Evolutionary conservation across 2,797 vertebrate species (phyloP), one percentile per base, ranked within the genome.

Genomic region (Halcyon badia): DNA sequence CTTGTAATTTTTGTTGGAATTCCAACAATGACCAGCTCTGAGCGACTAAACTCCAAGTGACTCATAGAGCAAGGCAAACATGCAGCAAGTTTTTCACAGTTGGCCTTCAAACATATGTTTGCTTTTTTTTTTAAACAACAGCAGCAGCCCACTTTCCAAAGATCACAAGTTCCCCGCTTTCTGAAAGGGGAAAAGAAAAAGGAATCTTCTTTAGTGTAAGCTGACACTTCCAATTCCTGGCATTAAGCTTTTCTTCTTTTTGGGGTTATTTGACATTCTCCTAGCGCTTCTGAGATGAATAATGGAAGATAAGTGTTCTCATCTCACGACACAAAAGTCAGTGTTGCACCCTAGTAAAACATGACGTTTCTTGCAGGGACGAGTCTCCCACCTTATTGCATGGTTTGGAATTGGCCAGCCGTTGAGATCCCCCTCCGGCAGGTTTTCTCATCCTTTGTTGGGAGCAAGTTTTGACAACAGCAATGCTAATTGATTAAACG

Each of bases 401-500:
- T 9, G 79, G 86, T 68, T 93, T 78, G 94, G 90, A 95, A 79
- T 79, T 62, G 75, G 92, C 46, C 90, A 87, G 90, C 85, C 21
- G 4, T 66, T 48, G 78, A 71, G 87, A 93, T 80, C 46, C 68
- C 95, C 81, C 96, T 85, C 57, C 31, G 68, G 97, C 92, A 86
- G 28, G 39, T 96, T 97, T 91, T 96, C 90, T 92, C 69, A 97
- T 97, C 89, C 77, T 30, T 96, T 97, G 97, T 96, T 94, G 95
- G 97, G 94, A 98, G 97, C 97, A 97, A 98, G 98, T 98, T 98
- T 98, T 98, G 97, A 98, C 98, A 98, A 98, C 97, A 98, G 94
- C 96, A 95, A 95, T 95, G 97, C 98, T 98, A 98, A 98, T 98
- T 98, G 98, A 98, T 98, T 97, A 97, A 98, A 98, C 97, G 96